phyloP scores from a whole-genome alignment of 2,113 vertebrate species.

The Podarcis muralis region DNA sequence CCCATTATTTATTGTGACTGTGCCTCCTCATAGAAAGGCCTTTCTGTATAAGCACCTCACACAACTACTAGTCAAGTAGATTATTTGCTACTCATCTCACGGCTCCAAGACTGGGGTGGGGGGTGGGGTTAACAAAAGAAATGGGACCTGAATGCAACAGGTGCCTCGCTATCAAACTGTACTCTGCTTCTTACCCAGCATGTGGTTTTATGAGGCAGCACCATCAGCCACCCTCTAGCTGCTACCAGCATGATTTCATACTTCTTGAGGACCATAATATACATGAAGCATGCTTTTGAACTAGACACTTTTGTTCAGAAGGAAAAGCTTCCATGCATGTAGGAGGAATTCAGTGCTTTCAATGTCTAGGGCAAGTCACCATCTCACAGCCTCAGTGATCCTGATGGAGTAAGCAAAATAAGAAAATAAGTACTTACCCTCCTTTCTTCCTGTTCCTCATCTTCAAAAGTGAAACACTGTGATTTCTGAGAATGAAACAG shows the following conservation, averaged over 20 bases:
- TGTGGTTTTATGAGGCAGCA: background rate
- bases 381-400: background rate
- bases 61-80: background rate
- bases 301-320: background rate
- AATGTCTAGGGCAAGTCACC: background rate
- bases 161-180: background rate
- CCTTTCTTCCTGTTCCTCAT: constrained; percentile 80
- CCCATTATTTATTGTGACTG: background rate
- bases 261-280: background rate
- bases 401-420: background rate
- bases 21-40: background rate
- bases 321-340: background rate
- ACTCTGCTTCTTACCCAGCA: background rate
- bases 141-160: background rate
- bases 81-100: background rate
- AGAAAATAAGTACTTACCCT: constrained; percentile 73
- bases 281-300: background rate
- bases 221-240: background rate
- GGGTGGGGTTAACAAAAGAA: too few relatives aligned
- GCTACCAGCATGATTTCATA: background rate
- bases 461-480: constrained; percentile 87
- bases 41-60: background rate
- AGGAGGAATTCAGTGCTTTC: background rate
- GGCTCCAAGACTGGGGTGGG: too few relatives aligned
- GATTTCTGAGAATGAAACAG: constrained; percentile 78